Evolutionary conservation across 2,113 vertebrate species (phyloP).

Genomic region (Cephalopholis sonnerati): DNA sequence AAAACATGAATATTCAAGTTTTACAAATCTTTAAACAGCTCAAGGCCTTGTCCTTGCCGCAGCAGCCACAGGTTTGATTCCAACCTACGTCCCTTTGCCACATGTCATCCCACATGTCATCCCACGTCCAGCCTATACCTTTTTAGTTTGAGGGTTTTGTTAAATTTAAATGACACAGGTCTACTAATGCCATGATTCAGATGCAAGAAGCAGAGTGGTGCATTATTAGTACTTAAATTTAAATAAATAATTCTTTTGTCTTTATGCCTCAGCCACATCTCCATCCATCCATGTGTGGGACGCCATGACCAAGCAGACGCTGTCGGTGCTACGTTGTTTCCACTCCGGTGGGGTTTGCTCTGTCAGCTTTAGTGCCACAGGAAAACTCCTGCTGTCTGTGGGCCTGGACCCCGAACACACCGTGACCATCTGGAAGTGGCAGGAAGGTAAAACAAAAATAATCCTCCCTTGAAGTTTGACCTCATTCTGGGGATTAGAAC

Average conservation of each 20-base stretch:
- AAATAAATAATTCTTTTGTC: background rate
- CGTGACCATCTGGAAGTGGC: slow-evolving; percentile 98
- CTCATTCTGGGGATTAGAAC: background rate
- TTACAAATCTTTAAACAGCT: no score
- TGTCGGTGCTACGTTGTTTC: slow-evolving; percentile 94
- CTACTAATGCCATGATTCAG: background rate
- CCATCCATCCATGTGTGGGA: slow-evolving; percentile 98
- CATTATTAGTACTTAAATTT: background rate
- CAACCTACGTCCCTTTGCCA: no score
- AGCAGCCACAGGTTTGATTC: no score
- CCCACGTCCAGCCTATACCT: background rate
- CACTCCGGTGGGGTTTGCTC: slow-evolving; percentile 95
- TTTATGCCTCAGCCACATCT: slow-evolving; percentile 87
- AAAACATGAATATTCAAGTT: no score
- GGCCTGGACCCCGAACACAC: slow-evolving; percentile 95
- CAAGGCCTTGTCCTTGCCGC: no score
- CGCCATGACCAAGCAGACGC: slow-evolving; percentile 94
- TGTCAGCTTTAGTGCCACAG: slow-evolving; percentile 98
- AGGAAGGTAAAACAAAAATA: slow-evolving; percentile 86
- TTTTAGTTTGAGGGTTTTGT: background rate
- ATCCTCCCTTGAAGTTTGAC: background rate
- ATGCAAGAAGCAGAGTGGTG: background rate
- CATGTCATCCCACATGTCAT: no score
- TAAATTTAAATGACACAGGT: background rate
- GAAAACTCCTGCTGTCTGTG: slow-evolving; percentile 94